Evolutionary conservation across 2,888 invertebrate genomes (phyloP).

Genomic region (Calephelis perditalis): DNA sequence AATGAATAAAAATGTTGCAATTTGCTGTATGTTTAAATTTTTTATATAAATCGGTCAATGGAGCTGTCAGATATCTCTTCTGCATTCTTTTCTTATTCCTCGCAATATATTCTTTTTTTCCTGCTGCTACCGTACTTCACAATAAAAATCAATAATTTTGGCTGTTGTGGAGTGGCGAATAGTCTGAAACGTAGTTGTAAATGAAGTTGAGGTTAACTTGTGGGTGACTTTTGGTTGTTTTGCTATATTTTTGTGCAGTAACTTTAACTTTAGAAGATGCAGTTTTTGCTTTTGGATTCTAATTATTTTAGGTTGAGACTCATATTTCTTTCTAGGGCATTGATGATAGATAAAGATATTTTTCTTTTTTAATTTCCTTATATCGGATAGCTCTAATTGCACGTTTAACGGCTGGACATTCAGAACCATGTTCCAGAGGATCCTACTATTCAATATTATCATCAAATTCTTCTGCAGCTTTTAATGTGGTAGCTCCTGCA

Average conservation of each 20-base stretch:
- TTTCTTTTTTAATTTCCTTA: conserved; percentile 5
- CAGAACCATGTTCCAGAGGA: background rate
- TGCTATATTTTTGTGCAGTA: no score
- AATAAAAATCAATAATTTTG: conserved; percentile 15
- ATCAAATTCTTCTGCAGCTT: background rate
- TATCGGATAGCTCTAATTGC: conserved; percentile 10
- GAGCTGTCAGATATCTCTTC: conserved; percentile 17
- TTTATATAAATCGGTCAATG: conserved; percentile 18
- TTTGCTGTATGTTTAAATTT: conserved; percentile 17
- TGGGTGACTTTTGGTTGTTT: no score
- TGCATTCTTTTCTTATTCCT: conserved; percentile 18
- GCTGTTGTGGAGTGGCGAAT: conserved; percentile 10
- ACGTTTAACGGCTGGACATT: background rate
- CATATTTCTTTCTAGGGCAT: no score
- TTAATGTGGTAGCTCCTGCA: background rate
- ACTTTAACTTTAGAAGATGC: no score
- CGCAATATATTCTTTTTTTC: conserved; percentile 20
- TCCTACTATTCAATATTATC: conserved; percentile 8
- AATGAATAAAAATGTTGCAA: conserved; percentile 7
- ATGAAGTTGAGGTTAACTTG: no score
- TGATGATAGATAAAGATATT: conserved; percentile 8
- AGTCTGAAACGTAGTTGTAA: background rate
- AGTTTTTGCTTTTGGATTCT: no score
- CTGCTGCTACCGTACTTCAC: conserved; percentile 4
- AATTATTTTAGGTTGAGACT: no score